A percentile compares a stretch with the other conserved stretches of the same genome.
These are phyloP conservation scores for Arenaria interpres DNA, from an alignment of 2,113 vertebrate species.

Conservation along the genomic window DNA sequence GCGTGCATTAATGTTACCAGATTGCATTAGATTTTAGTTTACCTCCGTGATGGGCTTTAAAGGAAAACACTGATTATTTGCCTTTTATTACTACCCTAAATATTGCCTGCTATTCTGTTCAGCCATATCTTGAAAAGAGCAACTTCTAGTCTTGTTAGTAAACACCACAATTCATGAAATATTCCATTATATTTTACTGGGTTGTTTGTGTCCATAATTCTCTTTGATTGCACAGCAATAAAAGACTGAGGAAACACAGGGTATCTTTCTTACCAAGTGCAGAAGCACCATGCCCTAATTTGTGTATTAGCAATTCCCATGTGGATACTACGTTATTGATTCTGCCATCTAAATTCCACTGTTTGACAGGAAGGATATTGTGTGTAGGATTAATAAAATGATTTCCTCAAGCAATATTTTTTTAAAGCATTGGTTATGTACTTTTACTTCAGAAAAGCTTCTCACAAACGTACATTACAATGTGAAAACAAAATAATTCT, in stretches of 20 bases:
- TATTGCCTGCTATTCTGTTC: background rate
- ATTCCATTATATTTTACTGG: constrained; percentile 41
- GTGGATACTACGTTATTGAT: constrained; percentile 71
- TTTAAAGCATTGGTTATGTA: constrained; percentile 42
- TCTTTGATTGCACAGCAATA: constrained; percentile 54
- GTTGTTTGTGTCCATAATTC: constrained; percentile 50
- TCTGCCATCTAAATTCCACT: constrained; percentile 68
- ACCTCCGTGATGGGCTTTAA: constrained; percentile 10
- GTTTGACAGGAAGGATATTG: constrained; percentile 74
- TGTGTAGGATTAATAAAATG: constrained; percentile 74
- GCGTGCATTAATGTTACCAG: background rate
- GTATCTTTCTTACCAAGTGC: constrained; percentile 53
- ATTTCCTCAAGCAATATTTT: constrained; percentile 54
- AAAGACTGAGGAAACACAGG: constrained; percentile 49
- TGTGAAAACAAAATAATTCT: constrained; percentile 11
- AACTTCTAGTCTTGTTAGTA: background rate
- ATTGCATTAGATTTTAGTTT: constrained; percentile 33
- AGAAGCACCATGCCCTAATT: constrained; percentile 66
- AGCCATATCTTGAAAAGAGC: background rate
- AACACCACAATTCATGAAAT: constrained; percentile 24
- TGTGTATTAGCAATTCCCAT: constrained; percentile 69
- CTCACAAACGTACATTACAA: constrained; percentile 12
- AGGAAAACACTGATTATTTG: constrained; percentile 32
- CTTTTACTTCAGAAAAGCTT: constrained; percentile 56
- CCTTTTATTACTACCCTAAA: constrained; percentile 36